A percentile compares a stretch with the other conserved stretches of the same genome.
Evolutionary conservation across 2,888 invertebrate species (phyloP).

Genomic region (Platynereis dumerilii): DNA sequence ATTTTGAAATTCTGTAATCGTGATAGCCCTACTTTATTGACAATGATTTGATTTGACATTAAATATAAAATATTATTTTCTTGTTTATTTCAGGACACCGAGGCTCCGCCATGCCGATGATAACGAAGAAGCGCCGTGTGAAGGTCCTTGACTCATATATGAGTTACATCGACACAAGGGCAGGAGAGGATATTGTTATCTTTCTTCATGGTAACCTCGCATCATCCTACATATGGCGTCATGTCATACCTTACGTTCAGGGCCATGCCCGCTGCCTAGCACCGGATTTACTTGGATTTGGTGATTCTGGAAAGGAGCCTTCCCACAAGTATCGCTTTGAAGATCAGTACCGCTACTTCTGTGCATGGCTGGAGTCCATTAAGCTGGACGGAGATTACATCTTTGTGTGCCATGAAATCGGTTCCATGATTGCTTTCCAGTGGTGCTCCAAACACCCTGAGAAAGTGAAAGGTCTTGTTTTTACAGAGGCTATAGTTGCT

Average conservation of each 20-base stretch:
- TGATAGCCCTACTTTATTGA: too few relatives aligned
- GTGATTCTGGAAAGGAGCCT: slow-evolving; percentile 7
- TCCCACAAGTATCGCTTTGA: slow-evolving; percentile 3
- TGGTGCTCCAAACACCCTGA: not conserved
- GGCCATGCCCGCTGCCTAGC: slow-evolving; percentile 16
- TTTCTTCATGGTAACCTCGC: slow-evolving; percentile 20
- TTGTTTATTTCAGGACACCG: too few relatives aligned
- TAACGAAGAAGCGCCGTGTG: not conserved
- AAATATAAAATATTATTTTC: too few relatives aligned
- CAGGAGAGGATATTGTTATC: slow-evolving; percentile 9
- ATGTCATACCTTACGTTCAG: slow-evolving; percentile 16
- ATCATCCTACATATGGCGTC: slow-evolving; percentile 9
- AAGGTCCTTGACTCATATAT: slow-evolving; percentile 16
- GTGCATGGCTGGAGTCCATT: slow-evolving; percentile 11
- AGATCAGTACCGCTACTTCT: slow-evolving; percentile 19
- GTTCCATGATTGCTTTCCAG: slow-evolving; percentile 3
- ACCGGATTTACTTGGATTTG: slow-evolving; percentile 14
- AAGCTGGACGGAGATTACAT: slow-evolving; percentile 9
- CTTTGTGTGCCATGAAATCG: slow-evolving; percentile 6
- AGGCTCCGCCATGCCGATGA: too few relatives aligned
- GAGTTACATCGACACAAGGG: slow-evolving; percentile 21
- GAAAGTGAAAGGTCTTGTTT: not conserved
- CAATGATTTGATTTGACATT: too few relatives aligned
- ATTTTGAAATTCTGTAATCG: too few relatives aligned
- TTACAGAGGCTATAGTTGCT: not conserved